Evolutionary conservation across 2,888 invertebrate genomes (phyloP), one percentile per base, ranked within the genome.

Genomic region (Campoletis raptor): DNA sequence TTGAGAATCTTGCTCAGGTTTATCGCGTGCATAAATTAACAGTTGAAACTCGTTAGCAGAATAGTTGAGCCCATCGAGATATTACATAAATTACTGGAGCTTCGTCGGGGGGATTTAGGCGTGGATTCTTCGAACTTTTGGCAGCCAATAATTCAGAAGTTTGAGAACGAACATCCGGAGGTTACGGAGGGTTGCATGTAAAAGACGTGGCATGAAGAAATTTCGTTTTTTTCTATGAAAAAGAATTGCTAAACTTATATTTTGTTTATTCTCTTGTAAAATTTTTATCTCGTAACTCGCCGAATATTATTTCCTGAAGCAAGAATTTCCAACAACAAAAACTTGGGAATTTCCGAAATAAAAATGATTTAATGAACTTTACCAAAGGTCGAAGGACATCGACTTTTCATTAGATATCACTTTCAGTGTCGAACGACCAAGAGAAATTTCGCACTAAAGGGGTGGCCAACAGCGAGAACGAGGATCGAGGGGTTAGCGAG

Each of bases 71-170:
- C 64, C 80, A 85, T 85, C 77, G 77, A 86, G 83, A 86, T 85
- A 83, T 84, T 84, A 88, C 80, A 87, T 89, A 86, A 88, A 88
- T 89, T 87, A 87, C 76, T 74, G 48, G 81, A 48, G 69, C 74
- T 66, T 40, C 79, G 73, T 67, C n/a, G 18, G 69, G 83, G 80
- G 67, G 64, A 81, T 90, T 90, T 90, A 87, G 89, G 85, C 88
- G 89, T 78, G 89, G 88, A 92, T 93, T 93, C 93, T 92, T 92
- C 90, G 91, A 91, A 92, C 92, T 92, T 92, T 91, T 88, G 88
- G 85, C 82, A 77, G 79, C 85, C 90, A 90, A 93, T 93, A 92
- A 93, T 90, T 92, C 90, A 91, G 87, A 92, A 93, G 85, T 92
- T 92, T 89, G 87, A 77, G 79, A 88, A 48, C 7, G 42, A 52